Base-by-base conservation (phyloP, 2,113 vertebrate species). In the Mixornis gularis region DNA sequence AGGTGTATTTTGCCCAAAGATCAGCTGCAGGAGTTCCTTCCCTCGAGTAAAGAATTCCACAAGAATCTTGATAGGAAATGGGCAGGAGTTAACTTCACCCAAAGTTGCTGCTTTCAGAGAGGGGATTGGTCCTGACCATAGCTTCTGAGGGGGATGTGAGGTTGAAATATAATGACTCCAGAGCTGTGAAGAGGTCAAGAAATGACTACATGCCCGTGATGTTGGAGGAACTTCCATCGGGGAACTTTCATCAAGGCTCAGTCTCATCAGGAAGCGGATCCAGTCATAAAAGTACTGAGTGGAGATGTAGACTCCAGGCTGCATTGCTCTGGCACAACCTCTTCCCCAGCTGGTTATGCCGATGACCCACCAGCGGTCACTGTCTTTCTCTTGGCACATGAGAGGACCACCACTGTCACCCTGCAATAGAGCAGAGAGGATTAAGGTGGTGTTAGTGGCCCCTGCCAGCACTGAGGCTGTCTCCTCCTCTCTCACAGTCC, bases 401-500 rank as follows among this genome's bases (percentile, higher is more conserved):
- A 80, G 78, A 58, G 78, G 78, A 59, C 78, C 78, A 40, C 78
- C 64, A 0, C 78, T 69, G 44, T 76, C 72, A 60, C 72, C 72
- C 72, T 76, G 44, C 34, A 76, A 7, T 0, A 2, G 56, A 76
- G 27, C 11, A 59, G 7, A 60, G 43, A 49, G 15, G 43, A 60
- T 59, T 17, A 18, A 58, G 27, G 16, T 36, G 26, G 18, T 7
- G 14, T 17, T 58, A 27, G n/a, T 38, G 27, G 17, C 22, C 8
- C 8, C 10, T 17, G 10, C 2, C 11, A 13, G 22, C 3, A n/a
- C 5, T 18, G 14, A 10, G 2, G 8, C 29, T n/a, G 29, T 36
- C n/a, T 66, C 29, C 34, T 66, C 11, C 21, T 48, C 17, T 40
- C 29, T 12, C 41, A 38, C 18, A 40, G 20, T 12, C 25, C 32